These are phyloP conservation scores for Hofmannophila pseudospretella DNA, from an alignment of 2,888 invertebrate species.

Conservation along the genomic window DNA sequence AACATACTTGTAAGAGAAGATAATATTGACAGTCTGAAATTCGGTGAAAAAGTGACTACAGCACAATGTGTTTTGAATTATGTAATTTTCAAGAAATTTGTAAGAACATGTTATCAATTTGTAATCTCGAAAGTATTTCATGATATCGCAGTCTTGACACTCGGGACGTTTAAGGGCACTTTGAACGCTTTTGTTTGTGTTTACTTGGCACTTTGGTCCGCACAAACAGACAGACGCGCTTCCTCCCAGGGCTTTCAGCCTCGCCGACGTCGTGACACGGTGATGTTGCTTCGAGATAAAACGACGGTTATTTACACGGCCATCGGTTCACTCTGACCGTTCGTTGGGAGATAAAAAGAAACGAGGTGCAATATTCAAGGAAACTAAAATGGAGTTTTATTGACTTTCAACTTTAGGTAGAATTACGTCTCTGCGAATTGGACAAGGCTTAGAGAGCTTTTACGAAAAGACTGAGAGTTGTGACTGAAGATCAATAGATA, in stretches of 20 bases:
- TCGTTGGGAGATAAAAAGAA: slow-evolving; percentile 15
- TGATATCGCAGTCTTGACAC: background rate
- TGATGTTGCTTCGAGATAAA: slow-evolving; percentile 59
- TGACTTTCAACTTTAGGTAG: slow-evolving; percentile 8
- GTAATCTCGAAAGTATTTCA: slow-evolving; percentile 2
- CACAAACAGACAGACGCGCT: slow-evolving; percentile 46
- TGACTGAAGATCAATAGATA: background rate
- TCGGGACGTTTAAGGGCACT: background rate
- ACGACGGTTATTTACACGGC: slow-evolving; percentile 49
- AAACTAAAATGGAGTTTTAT: slow-evolving; percentile 25
- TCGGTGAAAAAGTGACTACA: too few species aligned
- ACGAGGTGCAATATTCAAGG: slow-evolving; percentile 25
- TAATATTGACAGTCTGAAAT: too few species aligned
- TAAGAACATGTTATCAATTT: too few species aligned
- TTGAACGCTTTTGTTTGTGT: slow-evolving; percentile 15
- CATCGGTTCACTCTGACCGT: slow-evolving; percentile 31
- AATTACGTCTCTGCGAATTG: too few species aligned
- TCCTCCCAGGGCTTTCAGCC: slow-evolving; percentile 46
- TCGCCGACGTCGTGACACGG: slow-evolving; percentile 55
- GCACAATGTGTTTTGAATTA: too few species aligned
- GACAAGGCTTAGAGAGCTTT: too few species aligned
- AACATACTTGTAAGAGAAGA: too few species aligned
- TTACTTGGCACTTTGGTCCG: slow-evolving; percentile 37
- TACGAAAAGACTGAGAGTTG: too few species aligned
- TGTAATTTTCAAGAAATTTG: too few species aligned